Percentiles rank a stretch among this genome's conserved stretches.
These are phyloP conservation scores for Hybos culiciformis DNA, from an alignment of 2,888 invertebrate species.

Conservation along the genomic window DNA sequence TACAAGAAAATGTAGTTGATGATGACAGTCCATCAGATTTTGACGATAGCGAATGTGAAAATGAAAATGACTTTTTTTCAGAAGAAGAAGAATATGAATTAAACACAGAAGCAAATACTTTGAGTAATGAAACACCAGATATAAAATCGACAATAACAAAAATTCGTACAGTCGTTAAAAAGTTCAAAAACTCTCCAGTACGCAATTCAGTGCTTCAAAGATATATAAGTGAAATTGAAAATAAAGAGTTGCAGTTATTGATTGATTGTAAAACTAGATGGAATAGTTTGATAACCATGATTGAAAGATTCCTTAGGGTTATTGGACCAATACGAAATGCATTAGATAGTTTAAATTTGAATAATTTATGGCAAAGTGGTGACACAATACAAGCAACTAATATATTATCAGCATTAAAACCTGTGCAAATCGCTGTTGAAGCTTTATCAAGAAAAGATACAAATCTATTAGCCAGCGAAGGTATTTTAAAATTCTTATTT, in stretches of 20 bases:
- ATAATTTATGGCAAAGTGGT: background rate
- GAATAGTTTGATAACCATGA: slow-evolving; percentile 2
- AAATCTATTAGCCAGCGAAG: slow-evolving; percentile 3
- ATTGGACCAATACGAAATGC: slow-evolving; percentile 4
- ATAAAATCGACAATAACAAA: background rate
- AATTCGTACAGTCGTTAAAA: background rate
- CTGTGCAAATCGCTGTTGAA: slow-evolving; percentile 4
- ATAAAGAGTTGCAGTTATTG: background rate
- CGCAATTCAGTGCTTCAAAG: slow-evolving; percentile 1
- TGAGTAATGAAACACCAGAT: background rate
- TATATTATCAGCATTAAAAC: background rate
- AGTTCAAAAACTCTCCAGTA: slow-evolving; percentile 1
- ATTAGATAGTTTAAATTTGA: slow-evolving; percentile 1
- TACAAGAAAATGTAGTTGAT: background rate
- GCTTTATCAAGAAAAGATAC: background rate
- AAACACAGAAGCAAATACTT: background rate
- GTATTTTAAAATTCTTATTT: slow-evolving; percentile 4
- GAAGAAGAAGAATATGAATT: background rate
- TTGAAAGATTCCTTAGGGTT: slow-evolving; percentile 1
- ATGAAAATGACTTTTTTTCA: background rate
- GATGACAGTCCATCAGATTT: background rate
- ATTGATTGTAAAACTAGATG: slow-evolving; percentile 1
- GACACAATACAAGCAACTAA: background rate
- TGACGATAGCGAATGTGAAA: too few relatives aligned
- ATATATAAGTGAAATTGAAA: background rate